Percentiles rank a stretch among this genome's conserved stretches.
phyloP scores from a whole-genome alignment of 2,113 vertebrate species.

The Gallinago media region DNA sequence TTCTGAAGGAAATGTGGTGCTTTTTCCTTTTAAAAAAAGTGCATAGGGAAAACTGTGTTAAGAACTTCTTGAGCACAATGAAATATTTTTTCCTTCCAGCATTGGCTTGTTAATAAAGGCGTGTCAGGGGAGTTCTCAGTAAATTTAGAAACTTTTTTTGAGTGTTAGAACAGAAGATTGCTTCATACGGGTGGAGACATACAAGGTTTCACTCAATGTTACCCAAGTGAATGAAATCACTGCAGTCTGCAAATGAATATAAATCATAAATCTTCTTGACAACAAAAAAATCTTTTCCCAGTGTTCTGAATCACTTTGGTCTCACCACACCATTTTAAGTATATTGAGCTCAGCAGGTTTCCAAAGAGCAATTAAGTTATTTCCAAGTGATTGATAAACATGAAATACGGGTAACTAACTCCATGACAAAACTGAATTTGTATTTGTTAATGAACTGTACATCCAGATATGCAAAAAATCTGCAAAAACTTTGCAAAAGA shows the following conservation, averaged over 20 bases:
- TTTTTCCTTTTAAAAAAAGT: neutral
- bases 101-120: neutral
- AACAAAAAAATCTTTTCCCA: slow-evolving; percentile 7
- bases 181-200: slow-evolving; percentile 1
- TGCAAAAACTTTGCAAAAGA: neutral
- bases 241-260: neutral
- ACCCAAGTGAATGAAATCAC: slow-evolving; percentile 9
- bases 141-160: neutral
- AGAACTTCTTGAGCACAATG: neutral
- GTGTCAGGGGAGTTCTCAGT: neutral
- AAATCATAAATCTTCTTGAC: neutral
- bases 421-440: neutral
- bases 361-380: neutral
- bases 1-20: neutral
- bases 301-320: neutral
- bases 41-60: neutral
- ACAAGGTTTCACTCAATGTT: neutral
- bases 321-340: neutral
- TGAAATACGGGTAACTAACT: neutral
- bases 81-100: neutral
- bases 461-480: neutral
- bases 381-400: neutral
- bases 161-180: neutral
- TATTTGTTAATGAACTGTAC: neutral
- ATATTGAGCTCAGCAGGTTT: neutral